Base-by-base conservation (phyloP, 1,140 invertebrate species). In the Zaprionus taronus region DNA sequence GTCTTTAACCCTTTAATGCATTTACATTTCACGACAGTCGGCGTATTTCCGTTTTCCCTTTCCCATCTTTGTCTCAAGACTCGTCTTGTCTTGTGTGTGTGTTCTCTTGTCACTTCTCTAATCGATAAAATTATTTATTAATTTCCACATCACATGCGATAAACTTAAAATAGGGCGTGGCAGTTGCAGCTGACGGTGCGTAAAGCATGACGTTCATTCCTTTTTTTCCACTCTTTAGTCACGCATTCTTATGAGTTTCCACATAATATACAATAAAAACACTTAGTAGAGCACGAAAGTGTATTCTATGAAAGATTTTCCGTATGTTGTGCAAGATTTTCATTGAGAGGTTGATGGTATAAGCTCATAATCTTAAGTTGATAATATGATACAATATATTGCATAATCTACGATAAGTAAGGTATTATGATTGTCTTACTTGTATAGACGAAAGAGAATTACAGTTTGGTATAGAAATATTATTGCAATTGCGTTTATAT, bases 91-190 rank as follows among this genome's bases (percentile, higher is more conserved):
- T 38, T 47, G n/a, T 47, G 41, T 17, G n/a, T 47, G 41, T 47
- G 6, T 47, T 47, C n/a, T 24, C 47, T 24, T 81, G 84, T 81
- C 85, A 78, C 78, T 89, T 90, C 78, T 64, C 65, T 69, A 75
- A 87, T 89, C 85, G 77, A 90, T 89, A 81, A 79, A 83, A 70
- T 58, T 64, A 81, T 76, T 89, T 84, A 89, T 89, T 89, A 89
- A 84, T 89, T 90, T 76, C 84, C 69, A 77, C 69, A 79, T 56
- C 73, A 73, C 71, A 89, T 79, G 84, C 79, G 69, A 87, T 90
- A 89, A 84, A 75, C 57, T 34, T 4, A 41, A 61, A 22, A 24
- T 26, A 28, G 36, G 61, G 5, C 9, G 60, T 56, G 38, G 53
- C 53, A 58, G 73, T 83, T 78, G 87, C 84, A 87, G 84, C 78